These are phyloP conservation scores for Diarsia rubi DNA, from an alignment of 2,888 invertebrate species.

Conservation along the genomic window DNA sequence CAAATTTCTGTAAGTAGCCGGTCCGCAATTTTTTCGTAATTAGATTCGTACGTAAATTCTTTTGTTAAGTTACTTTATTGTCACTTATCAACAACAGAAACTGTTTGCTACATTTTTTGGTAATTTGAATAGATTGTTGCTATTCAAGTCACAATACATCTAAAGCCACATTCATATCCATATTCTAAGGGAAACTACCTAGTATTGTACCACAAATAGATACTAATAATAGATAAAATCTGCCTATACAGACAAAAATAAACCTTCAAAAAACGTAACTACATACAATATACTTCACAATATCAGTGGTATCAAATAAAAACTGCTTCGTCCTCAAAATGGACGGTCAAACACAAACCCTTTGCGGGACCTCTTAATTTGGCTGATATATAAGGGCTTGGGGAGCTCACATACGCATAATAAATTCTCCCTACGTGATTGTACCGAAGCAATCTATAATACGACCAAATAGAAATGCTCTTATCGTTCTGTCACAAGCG, in stretches of 20 bases:
- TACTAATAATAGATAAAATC: slow-evolving; percentile 37
- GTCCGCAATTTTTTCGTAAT: not conserved
- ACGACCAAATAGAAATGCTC: slow-evolving; percentile 66
- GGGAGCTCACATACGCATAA: slow-evolving; percentile 64
- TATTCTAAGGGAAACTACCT: not conserved
- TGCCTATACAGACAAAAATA: slow-evolving; percentile 4
- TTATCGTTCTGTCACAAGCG: slow-evolving; percentile 62
- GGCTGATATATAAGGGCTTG: slow-evolving; percentile 63
- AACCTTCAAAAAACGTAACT: slow-evolving; percentile 28
- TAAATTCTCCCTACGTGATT: slow-evolving; percentile 71
- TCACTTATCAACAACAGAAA: not conserved
- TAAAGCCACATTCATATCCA: not conserved
- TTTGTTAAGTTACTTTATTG: not conserved
- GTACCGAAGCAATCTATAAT: slow-evolving; percentile 63
- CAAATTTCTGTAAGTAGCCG: not conserved
- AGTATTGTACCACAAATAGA: not conserved
- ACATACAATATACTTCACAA: slow-evolving; percentile 54
- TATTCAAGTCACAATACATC: not conserved
- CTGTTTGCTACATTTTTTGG: not conserved
- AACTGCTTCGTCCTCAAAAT: slow-evolving; percentile 55
- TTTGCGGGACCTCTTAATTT: slow-evolving; percentile 67
- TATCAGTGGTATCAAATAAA: slow-evolving; percentile 61
- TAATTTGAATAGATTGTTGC: too few relatives aligned
- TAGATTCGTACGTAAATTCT: too few relatives aligned
- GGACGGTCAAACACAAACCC: slow-evolving; percentile 64